A percentile compares a stretch with the other conserved stretches of the same genome.
Conservation (phyloP, 2,113 vertebrate species). For the Bubo scandiacus region DNA sequence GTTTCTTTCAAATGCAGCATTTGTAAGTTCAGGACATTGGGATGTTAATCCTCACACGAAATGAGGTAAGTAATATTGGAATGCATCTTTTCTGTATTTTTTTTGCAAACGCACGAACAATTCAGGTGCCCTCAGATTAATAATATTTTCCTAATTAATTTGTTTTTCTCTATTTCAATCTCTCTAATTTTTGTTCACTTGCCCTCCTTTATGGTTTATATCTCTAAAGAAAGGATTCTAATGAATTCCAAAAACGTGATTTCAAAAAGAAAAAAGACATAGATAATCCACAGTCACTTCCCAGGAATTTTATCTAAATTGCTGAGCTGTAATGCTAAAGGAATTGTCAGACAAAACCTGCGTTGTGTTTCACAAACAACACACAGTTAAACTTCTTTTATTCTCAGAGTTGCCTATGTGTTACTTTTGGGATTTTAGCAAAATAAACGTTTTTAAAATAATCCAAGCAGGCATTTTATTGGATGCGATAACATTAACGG, state of each 20-base stretch:
- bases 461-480: slow-evolving; percentile 63
- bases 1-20: not conserved
- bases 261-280: not conserved
- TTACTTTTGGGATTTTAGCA: slow-evolving; percentile 56
- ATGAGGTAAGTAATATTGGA: not conserved
- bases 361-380: not conserved
- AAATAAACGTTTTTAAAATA: slow-evolving; percentile 69
- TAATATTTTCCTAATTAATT: not conserved
- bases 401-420: not conserved
- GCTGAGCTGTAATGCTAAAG: not conserved
- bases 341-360: not conserved
- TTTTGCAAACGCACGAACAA: not conserved
- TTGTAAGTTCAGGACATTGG: not conserved
- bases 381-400: slow-evolving; percentile 19
- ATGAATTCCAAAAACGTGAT: not conserved
- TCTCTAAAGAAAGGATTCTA: not conserved
- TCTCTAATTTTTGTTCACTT: not conserved
- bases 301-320: not conserved
- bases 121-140: not conserved
- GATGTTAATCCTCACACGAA: not conserved
- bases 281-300: not conserved
- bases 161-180: not conserved
- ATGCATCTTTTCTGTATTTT: not conserved
- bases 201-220: not conserved
- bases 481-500: slow-evolving; percentile 54